Base-by-base conservation (phyloP, 2,113 vertebrate species). In the Fregetta grallaria region DNA sequence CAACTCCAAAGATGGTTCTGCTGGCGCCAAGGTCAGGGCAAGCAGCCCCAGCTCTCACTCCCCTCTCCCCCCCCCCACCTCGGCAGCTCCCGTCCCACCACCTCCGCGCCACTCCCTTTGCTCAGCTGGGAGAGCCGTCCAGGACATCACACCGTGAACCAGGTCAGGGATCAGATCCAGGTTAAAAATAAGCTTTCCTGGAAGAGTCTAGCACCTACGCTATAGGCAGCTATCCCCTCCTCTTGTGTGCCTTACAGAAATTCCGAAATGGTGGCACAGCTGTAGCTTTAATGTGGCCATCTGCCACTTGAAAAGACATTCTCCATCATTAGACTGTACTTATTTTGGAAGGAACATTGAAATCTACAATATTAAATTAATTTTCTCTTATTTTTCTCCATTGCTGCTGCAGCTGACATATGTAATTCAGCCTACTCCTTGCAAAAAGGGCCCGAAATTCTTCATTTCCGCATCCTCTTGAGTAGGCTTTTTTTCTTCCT, bases 291-390 rank as follows among this genome's bases (percentile, higher is more conserved):
- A 92, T 88, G 81, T 7, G 4, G 74, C 94, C 96, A 95, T 94
- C 95, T 97, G 95, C 87, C 70, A 93, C 96, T 96, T 94, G 95
- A 93, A 95, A 96, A 94, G 66, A 76, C 70, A 53, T 85, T 91
- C 73, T 75, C 77, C 85, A 65, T 88, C 92, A 96, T 93, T 87
- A 96, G 74, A 68, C 66, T 75, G 87, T 56, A 85, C 81, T 96
- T 95, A 95, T 93, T 94, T 94, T 91, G 73, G 90, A 91, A 91
- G 77, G 77, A 96, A 87, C 84, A 95, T 7, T 75, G 73, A 95
- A 96, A 94, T 34, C 77, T 88, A 91, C 87, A 85, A 91, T 85
- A 96, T 93, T 87, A 94, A 94, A 95, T 89, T 92, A 88, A 93
- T 93, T 87, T 95, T 90, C 87, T 84, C 77, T 88, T 94, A 25